phyloP scores from a whole-genome alignment of 2,888 invertebrate genomes.

The Zygogramma bicolorata region DNA sequence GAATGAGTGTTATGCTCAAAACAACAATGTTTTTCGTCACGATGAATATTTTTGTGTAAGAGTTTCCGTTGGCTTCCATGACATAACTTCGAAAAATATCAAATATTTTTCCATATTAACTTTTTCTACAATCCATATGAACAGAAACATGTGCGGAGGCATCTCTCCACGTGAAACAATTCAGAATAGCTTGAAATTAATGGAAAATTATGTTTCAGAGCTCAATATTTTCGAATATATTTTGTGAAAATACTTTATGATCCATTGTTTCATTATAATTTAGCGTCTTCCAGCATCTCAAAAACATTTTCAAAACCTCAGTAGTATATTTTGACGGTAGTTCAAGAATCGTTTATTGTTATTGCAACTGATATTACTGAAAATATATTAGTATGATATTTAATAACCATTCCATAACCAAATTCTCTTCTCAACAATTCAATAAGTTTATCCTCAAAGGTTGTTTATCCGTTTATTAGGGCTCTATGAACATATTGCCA shows the following conservation, averaged over 20 bases:
- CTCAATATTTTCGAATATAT: constrained; percentile 54
- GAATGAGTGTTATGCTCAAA: background rate
- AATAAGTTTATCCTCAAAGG: constrained; percentile 17
- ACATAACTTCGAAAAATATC: constrained; percentile 35
- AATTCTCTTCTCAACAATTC: background rate
- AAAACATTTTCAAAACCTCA: background rate
- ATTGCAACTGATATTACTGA: background rate
- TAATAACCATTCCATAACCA: constrained; percentile 5
- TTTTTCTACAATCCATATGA: constrained; percentile 39
- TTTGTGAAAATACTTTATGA: background rate
- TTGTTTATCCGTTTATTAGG: constrained; percentile 42
- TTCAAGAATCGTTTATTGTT: background rate
- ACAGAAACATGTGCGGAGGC: constrained; percentile 37
- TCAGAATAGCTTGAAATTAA: constrained; percentile 32
- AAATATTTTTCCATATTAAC: constrained; percentile 38
- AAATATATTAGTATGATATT: background rate
- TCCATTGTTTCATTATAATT: background rate
- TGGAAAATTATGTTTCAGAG: constrained; percentile 37
- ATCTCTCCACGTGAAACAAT: constrained; percentile 32
- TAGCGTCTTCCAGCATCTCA: background rate
- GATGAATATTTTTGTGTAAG: constrained; percentile 40
- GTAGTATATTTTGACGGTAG: background rate
- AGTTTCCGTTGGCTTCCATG: constrained; percentile 43
- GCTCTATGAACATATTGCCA: constrained; percentile 62
- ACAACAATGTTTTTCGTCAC: background rate